Evolutionary conservation across 1,140 invertebrate species (phyloP).

Genomic region (Drosophila tropicalis): DNA sequence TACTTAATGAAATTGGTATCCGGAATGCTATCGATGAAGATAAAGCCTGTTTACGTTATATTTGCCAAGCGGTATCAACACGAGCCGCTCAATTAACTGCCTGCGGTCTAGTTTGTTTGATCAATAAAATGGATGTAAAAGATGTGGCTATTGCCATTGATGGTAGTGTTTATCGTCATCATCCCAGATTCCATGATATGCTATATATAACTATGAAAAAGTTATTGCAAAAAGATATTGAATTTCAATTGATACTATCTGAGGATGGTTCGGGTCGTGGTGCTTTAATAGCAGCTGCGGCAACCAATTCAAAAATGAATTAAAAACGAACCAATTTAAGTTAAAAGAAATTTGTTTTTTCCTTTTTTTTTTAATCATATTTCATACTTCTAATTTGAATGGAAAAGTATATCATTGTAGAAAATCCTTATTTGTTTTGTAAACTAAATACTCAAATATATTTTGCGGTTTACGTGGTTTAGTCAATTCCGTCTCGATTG

Average conservation of each 20-base stretch:
- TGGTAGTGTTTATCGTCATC: constrained; percentile 98
- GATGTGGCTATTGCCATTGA: constrained; percentile 97
- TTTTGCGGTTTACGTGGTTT: no score
- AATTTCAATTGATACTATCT: constrained; percentile 97
- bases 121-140: constrained; percentile 94
- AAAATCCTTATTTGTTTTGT: no score
- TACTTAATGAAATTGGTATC: constrained; percentile 93
- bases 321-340: no score
- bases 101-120: constrained; percentile 92
- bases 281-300: constrained; percentile 92
- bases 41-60: constrained; percentile 92
- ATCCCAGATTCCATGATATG: constrained; percentile 97
- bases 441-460: no score
- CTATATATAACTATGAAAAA: constrained; percentile 95
- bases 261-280: constrained; percentile 96
- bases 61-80: constrained; percentile 95
- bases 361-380: neutral
- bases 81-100: constrained; percentile 97
- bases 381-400: no score
- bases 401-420: no score
- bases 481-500: constrained; percentile 7
- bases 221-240: constrained; percentile 86
- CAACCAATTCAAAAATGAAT: neutral
- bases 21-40: constrained; percentile 91
- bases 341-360: no score